Evolutionary conservation across 2,888 invertebrate genomes (phyloP), one percentile per base, ranked within the genome.

Genomic region (Eilema depressum): DNA sequence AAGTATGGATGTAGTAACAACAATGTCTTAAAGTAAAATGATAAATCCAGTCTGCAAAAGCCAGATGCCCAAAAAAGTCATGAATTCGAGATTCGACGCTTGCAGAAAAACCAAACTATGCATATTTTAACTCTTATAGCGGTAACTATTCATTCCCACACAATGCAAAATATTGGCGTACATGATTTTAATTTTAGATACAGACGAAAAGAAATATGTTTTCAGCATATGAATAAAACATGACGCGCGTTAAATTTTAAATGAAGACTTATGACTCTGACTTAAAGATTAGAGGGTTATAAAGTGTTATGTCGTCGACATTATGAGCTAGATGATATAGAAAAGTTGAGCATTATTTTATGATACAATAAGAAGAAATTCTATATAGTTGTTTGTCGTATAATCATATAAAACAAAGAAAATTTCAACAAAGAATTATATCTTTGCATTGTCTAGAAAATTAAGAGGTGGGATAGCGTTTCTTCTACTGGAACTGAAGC

Each of bases 151-250:
- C 67, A 71, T 71, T 67, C 23, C 33, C n/a, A 26, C 33, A 67
- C 60, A 64, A 66, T 61, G 30, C 28, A 53, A 68, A 64, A 71
- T 78, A 76, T 74, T 72, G 72, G 72, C 74, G 73, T 73, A 74
- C 76, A 68, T 75, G 84, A 84, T 84, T 83, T 83, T 80, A 84
- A 83, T 83, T 84, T 83, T 78, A 83, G 83, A 82, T 83, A 83
- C 75, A 81, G n/a, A 8, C 53, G 20, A 68, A 74, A 69, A 63
- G 63, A 60, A 77, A 67, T 75, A 75, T 78, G 72, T 75, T 78
- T 61, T 73, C 59, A 70, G 25, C 17, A 64, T 47, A 79, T 74
- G 78, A 78, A 82, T 82, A 71, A 70, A 74, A 70, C 67, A 78
- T 81, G 69, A 41, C 26, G 14, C n/a, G 69, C 53, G 14, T 26